A percentile compares a stretch with the other conserved stretches of the same genome.
Conservation (phyloP, 2,113 vertebrate species). For the Amphiprion percula region DNA sequence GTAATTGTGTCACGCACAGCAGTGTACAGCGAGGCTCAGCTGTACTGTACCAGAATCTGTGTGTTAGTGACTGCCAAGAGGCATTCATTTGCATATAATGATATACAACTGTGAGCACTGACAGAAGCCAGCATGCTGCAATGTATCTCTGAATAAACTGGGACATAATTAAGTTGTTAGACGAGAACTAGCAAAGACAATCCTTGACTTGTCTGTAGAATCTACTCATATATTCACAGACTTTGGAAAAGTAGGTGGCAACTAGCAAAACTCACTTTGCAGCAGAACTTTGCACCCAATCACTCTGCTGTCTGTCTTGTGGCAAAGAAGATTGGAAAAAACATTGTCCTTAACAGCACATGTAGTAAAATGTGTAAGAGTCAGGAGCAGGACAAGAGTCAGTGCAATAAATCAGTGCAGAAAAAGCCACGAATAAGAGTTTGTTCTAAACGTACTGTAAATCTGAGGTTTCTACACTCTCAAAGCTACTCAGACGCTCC, state of each 20-base stretch:
- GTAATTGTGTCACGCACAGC: background rate
- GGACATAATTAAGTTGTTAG: background rate
- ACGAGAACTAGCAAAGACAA: background rate
- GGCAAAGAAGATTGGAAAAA: background rate
- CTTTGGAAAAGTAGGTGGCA: too few species aligned
- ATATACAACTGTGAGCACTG: too few species aligned
- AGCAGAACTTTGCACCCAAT: background rate
- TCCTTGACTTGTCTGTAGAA: too few species aligned
- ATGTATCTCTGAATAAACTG: background rate
- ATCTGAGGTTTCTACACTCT: slow-evolving; percentile 35
- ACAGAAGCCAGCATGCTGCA: background rate
- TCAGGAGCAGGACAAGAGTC: background rate
- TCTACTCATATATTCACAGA: too few species aligned
- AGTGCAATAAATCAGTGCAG: background rate
- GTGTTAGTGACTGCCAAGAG: background rate
- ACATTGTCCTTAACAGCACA: background rate
- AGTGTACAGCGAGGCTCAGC: background rate
- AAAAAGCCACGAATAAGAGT: slow-evolving; percentile 19
- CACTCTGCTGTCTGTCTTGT: background rate
- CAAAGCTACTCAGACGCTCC: slow-evolving; percentile 34
- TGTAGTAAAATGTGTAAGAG: background rate
- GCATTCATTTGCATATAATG: background rate
- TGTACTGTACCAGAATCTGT: background rate
- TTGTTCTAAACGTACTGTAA: slow-evolving; percentile 29
- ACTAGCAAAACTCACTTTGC: background rate